Evolutionary conservation across 2,113 vertebrate species (phyloP), one percentile per base, ranked within the genome.

Genomic region (Lathamus discolor): DNA sequence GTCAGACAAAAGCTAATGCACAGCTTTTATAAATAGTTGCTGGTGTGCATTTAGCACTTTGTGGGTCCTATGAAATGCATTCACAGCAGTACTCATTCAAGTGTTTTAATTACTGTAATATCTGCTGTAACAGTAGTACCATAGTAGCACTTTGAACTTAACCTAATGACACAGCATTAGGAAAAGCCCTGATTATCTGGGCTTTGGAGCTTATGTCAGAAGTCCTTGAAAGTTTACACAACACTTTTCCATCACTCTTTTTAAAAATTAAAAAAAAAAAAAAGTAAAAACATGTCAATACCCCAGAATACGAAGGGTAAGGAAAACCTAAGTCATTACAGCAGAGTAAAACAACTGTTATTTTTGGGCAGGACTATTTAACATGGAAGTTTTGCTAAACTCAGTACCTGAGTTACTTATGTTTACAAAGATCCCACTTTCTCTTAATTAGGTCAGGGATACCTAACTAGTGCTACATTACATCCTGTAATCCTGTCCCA

Each of bases 61-160:
- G 41, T 85, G 59, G 23, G 17, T 19, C 31, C 41, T 86, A 20
- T 67, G 31, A 96, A 90, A 90, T 13, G 54, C 54, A 55, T 85
- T 91, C 64, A 86, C 57, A 88, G 33, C 57, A 86, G 37, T 88
- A 77, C 5, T 69, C 57, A 59, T 59, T 95, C 49, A 86, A 92
- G 63, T 80, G 23, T 83, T 91, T 91, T 94, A 77, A 93, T 91
- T 85, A 70, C 37, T 52, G 13, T 33, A 90, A 41, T 83, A 67
- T 73, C n/a, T 91, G 10, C 44, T 70, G 41, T 76, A 63, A 17
- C 39, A 62, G 10, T 54, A 85, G 54, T 54, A 24, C 76, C 19
- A 31, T 20, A 66, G 16, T 10, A 41, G 11, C 17, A 77, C 83
- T 87, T 93, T 87, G 43, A 92, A 88, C 31, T 48, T 55, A 84